These are phyloP conservation scores for Metridium senile DNA, from an alignment of 92 coral and sea anemone genomes.

Conservation along the genomic window DNA sequence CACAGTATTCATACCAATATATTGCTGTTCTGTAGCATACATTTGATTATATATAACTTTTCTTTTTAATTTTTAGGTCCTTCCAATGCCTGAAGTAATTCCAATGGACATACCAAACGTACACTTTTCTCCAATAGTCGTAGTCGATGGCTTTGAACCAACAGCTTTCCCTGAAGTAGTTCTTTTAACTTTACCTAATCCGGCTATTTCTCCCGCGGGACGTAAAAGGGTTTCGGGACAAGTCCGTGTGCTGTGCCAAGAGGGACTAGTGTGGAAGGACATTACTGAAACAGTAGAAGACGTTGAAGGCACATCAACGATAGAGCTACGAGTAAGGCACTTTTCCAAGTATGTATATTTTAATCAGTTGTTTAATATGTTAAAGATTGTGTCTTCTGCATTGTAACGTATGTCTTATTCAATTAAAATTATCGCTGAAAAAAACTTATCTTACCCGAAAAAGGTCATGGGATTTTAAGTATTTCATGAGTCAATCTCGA, in stretches of 20 bases:
- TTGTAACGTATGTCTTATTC: too few species aligned
- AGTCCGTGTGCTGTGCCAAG: background rate
- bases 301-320: background rate
- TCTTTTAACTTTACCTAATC: slow-evolving; percentile 9
- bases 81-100: background rate
- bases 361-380: background rate
- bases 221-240: background rate
- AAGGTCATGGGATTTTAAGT: too few species aligned
- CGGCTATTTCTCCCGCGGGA: background rate
- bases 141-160: slow-evolving; percentile 16
- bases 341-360: slow-evolving; percentile 5
- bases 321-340: background rate
- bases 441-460: too few species aligned
- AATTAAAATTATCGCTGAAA: too few species aligned
- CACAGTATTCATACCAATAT: too few species aligned
- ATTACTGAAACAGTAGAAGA: background rate
- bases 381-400: background rate
- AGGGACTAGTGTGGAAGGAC: slow-evolving; percentile 9
- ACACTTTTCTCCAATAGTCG: slow-evolving; percentile 15
- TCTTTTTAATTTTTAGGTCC: background rate
- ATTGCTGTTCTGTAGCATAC: background rate
- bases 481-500: too few species aligned
- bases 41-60: background rate
- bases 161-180: background rate
- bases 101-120: background rate